These are phyloP conservation scores for Ambastaia sidthimunki DNA, from an alignment of 2,797 vertebrate genomes.

Conservation along the genomic window DNA sequence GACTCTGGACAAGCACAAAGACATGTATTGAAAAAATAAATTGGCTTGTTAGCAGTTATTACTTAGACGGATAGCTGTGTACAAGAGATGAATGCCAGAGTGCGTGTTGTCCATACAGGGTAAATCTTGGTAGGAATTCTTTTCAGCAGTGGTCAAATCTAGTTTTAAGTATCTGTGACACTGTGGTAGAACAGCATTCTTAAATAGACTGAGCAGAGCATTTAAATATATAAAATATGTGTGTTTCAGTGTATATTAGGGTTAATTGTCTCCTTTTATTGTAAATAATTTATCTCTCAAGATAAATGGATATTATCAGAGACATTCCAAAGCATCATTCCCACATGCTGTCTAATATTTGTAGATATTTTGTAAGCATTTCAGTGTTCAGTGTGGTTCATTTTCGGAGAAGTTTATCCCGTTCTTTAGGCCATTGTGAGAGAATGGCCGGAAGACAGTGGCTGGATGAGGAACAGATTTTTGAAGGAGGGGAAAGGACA, in stretches of 20 bases:
- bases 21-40: conserved; percentile 33
- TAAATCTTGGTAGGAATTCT: conserved; percentile 36
- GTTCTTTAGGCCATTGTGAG: conserved; percentile 6
- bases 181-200: conserved; percentile 31
- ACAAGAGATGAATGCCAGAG: conserved; percentile 23
- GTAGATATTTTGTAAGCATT: conserved; percentile 21
- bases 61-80: conserved; percentile 20
- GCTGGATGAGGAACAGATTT: conserved; percentile 28
- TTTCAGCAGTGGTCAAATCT: conserved; percentile 19
- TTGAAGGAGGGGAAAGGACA: conserved; percentile 8
- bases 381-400: conserved; percentile 3
- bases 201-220: conserved; percentile 37
- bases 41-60: conserved; percentile 22
- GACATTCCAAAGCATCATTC: conserved; percentile 42
- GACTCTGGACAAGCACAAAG: conserved; percentile 17
- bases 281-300: conserved; percentile 51
- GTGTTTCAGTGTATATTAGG: conserved; percentile 42
- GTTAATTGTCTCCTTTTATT: conserved; percentile 44
- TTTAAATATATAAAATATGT: conserved; percentile 43
- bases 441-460: conserved; percentile 33
- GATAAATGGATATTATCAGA: conserved; percentile 42
- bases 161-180: conserved; percentile 34
- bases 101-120: conserved; percentile 5
- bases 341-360: conserved; percentile 26
- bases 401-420: neutral